Evolutionary conservation across 2,797 vertebrate genomes (phyloP), one percentile per base, ranked within the genome.

Genomic region (Neosilurus mollespiculum): DNA sequence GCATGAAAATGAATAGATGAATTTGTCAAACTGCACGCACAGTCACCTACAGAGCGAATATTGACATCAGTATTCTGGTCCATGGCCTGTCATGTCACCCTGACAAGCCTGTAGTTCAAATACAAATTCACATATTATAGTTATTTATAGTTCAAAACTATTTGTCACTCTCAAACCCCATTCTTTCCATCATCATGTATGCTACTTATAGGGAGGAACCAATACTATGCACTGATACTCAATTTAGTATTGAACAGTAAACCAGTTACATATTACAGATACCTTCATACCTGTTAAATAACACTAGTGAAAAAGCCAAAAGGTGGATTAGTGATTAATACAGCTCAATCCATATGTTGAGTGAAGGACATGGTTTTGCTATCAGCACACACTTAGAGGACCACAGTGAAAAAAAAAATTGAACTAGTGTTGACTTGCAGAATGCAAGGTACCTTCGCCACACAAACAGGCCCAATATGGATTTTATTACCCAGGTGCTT

Each of bases 31-130:
- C 34, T 70, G 49, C 16, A 37, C 72, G 71, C 77, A 77, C 66
- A 66, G 53, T 56, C 64, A 72, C 34, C 49, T 56, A 80, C 62
- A 66, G 58, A 24, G 59, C 16, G 37, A 72, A 61, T 71, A 73
- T 34, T 8, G 34, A 79, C 66, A 87, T 87, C 64, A 81, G 65
- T 20, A 61, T 62, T 64, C 69, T 37, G 64, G 75, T 80, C 73
- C 51, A 43, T 77, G 62, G 20, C 67, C 72, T 37, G 70, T 81
- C 22, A 22, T 51, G 59, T 66, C 84, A 79, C 83, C 37, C 51
- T 84, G 82, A 85, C 80, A 80, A 77, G 24, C 30, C 37, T 67
- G 59, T 12, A 73, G 22, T 67, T 86, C 20, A 16, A 14, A 80
- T 58, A 43, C 24, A 71, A 78, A 58, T 3, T 30, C 59, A 70